A percentile compares a stretch with the other conserved stretches of the same genome.
phyloP scores from a whole-genome alignment of 1,140 invertebrate species.

The Aradophagus sp. region DNA sequence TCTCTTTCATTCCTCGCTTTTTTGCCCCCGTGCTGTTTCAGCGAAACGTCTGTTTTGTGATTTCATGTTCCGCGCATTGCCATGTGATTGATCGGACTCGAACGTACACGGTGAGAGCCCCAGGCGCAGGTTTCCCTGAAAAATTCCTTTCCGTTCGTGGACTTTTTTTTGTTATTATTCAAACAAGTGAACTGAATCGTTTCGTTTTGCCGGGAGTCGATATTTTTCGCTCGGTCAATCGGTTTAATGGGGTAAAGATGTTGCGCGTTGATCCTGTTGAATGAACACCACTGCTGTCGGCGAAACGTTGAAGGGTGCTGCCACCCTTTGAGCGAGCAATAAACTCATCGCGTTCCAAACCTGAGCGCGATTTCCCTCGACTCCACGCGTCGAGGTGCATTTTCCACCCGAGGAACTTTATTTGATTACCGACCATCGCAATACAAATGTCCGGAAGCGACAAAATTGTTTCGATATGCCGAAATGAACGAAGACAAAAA shows the following conservation, averaged over 20 bases:
- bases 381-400: conserved; percentile 42
- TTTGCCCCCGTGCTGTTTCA: conserved; percentile 26
- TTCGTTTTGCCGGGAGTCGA: not conserved
- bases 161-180: no score
- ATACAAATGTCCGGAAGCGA: conserved; percentile 54
- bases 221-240: conserved; percentile 35
- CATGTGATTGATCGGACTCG: conserved; percentile 9
- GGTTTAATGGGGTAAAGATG: conserved; percentile 44
- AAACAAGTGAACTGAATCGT: no score
- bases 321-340: conserved; percentile 63
- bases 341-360: conserved; percentile 59
- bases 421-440: conserved; percentile 61
- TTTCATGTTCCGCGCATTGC: not conserved
- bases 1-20: conserved; percentile 38
- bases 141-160: no score
- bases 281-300: conserved; percentile 38
- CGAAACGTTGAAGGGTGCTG: conserved; percentile 65
- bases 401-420: conserved; percentile 55
- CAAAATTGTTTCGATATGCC: conserved; percentile 48
- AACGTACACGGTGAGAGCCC: no score
- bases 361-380: conserved; percentile 54
- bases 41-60: conserved; percentile 24
- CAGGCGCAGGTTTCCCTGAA: no score
- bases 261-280: conserved; percentile 25
- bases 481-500: no score